Evolutionary conservation across 2,113 vertebrate species (phyloP).

Genomic region (Heterochromis multidens): DNA sequence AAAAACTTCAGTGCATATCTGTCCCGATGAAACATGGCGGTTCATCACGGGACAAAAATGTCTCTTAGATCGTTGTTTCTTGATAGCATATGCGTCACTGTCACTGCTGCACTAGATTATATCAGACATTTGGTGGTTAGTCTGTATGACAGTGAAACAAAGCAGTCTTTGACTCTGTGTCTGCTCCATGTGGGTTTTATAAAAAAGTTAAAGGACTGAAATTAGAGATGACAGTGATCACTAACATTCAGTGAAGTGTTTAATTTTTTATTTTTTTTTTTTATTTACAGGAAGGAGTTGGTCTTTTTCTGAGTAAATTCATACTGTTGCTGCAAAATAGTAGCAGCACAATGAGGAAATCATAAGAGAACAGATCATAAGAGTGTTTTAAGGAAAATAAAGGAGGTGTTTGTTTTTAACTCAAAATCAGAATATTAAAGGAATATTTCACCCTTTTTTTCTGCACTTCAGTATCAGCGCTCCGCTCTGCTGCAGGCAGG

Average conservation of each 20-base stretch:
- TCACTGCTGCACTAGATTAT: not conserved
- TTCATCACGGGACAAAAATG: slow-evolving; percentile 2
- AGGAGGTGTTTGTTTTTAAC: not conserved
- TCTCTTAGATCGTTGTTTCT: not conserved
- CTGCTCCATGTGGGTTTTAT: slow-evolving; percentile 6
- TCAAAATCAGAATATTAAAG: not conserved
- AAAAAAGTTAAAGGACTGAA: not conserved
- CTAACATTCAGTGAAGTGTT: not conserved
- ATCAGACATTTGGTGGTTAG: not conserved
- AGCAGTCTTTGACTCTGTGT: not conserved
- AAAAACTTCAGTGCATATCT: not conserved
- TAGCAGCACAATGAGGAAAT: not conserved
- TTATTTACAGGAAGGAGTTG: not conserved
- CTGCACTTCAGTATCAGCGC: not conserved
- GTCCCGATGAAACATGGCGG: not conserved
- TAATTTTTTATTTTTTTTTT: not conserved
- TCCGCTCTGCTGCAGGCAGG: slow-evolving; percentile 33
- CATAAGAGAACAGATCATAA: not conserved
- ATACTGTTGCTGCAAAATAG: not conserved
- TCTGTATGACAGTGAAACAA: not conserved
- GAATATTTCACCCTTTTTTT: not conserved
- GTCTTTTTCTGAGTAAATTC: not conserved
- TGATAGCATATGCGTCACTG: not conserved
- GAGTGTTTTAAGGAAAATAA: not conserved
- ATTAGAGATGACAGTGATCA: not conserved